Evolutionary conservation across 2,888 invertebrate species (phyloP).

Genomic region (Seladonia tumulorum): DNA sequence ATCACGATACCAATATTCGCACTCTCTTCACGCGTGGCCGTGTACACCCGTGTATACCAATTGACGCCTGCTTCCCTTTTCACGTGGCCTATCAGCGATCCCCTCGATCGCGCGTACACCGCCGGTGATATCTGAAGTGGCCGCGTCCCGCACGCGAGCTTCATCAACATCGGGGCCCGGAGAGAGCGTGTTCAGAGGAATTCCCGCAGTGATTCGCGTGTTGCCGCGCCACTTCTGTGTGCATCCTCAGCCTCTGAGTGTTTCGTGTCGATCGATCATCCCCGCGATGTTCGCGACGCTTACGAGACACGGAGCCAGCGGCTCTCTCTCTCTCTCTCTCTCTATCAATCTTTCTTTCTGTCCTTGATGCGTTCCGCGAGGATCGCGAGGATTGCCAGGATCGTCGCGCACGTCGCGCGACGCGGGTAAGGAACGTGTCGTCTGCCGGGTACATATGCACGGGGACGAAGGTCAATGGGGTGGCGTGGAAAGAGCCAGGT

Average conservation of each 20-base stretch:
- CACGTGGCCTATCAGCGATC: conserved; percentile 45
- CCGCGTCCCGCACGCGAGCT: conserved; percentile 51
- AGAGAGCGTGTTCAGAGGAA: conserved; percentile 17
- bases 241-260: not conserved
- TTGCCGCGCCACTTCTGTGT: not conserved
- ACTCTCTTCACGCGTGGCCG: conserved; percentile 53
- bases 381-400: not conserved
- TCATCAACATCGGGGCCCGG: conserved; percentile 30
- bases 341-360: not conserved
- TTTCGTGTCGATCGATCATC: conserved; percentile 3
- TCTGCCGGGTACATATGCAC: conserved; percentile 8
- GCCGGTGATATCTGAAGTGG: conserved; percentile 59
- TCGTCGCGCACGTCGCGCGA: not conserved
- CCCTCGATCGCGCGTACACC: conserved; percentile 55
- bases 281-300: not conserved
- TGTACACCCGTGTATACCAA: conserved; percentile 51
- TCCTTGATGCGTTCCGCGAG: not conserved
- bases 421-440: conserved; percentile 7
- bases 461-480: conserved; percentile 36
- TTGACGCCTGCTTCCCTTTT: conserved; percentile 63
- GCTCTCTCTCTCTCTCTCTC: too few species aligned
- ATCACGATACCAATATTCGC: conserved; percentile 63
- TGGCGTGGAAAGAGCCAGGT: conserved; percentile 27
- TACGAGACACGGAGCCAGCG: not conserved
- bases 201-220: conserved; percentile 34